These are phyloP conservation scores for Delphinus delphis DNA, from an alignment of 2,113 vertebrate genomes.

Conservation along the genomic window DNA sequence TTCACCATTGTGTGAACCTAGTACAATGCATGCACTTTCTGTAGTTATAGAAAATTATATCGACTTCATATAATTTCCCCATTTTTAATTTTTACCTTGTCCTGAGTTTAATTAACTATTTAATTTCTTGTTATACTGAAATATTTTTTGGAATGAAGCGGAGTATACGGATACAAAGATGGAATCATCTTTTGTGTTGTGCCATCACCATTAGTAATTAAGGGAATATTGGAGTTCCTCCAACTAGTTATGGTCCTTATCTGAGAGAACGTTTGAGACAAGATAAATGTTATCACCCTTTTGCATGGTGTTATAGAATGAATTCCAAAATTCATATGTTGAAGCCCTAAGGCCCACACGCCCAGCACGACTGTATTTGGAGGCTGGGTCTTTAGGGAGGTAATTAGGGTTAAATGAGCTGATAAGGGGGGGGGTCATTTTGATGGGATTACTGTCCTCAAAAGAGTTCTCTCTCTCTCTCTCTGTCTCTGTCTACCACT, in stretches of 20 bases:
- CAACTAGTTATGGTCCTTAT: background rate
- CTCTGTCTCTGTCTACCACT: background rate
- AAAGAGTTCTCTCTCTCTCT: background rate
- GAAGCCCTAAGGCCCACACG: background rate
- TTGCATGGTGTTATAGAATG: background rate
- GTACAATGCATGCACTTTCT: background rate
- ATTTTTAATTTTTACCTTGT: background rate
- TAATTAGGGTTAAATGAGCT: background rate
- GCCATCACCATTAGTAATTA: background rate
- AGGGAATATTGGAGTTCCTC: no score
- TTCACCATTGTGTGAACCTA: background rate
- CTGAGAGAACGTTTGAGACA: background rate
- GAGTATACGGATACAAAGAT: no score
- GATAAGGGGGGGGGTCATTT: no score
- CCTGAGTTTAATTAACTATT: background rate
- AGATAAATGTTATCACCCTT: background rate
- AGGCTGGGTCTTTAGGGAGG: background rate
- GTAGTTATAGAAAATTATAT: no score
- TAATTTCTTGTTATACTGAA: background rate
- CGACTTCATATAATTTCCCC: background rate
- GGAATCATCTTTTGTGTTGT: background rate
- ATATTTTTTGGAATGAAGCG: background rate
- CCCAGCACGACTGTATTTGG: background rate
- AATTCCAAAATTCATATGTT: background rate
- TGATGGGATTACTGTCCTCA: background rate